Evolutionary conservation across 2,113 vertebrate genomes (phyloP).

Genomic region (Vombatus ursinus): DNA sequence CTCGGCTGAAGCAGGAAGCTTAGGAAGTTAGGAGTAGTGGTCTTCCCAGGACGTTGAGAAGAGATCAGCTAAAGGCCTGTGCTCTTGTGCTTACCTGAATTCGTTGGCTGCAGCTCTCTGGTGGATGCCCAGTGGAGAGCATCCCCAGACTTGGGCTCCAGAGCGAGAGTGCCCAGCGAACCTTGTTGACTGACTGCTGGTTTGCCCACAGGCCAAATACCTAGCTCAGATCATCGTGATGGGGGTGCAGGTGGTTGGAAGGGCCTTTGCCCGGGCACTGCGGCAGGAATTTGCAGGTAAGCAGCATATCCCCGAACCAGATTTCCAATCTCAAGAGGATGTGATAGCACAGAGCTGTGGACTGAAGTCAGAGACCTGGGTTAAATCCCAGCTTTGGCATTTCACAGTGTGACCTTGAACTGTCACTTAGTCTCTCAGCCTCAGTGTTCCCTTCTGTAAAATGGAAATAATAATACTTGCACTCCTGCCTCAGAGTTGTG

Average conservation of each 20-base stretch:
- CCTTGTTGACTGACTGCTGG: constrained; percentile 11
- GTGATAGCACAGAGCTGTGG: background rate
- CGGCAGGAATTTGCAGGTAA: constrained; percentile 95
- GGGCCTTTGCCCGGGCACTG: constrained; percentile 95
- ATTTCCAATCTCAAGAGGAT: background rate
- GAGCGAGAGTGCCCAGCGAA: background rate
- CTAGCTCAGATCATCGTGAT: constrained; percentile 96
- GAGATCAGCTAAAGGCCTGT: background rate
- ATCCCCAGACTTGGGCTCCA: background rate
- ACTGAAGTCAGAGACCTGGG: background rate
- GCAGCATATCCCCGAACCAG: constrained; percentile 21
- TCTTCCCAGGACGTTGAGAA: background rate
- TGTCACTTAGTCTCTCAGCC: background rate
- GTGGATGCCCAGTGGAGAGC: background rate
- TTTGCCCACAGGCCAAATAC: constrained; percentile 90
- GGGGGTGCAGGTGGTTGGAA: constrained; percentile 95
- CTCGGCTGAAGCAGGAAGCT: background rate
- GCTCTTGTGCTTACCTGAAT: background rate
- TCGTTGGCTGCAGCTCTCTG: background rate
- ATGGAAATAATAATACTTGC: background rate
- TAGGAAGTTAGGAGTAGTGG: background rate
- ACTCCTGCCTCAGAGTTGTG: background rate
- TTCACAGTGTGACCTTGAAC: background rate
- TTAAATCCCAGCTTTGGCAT: background rate
- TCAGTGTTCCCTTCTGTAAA: background rate